Evolutionary conservation across 2,888 invertebrate species (phyloP).

Genomic region (Chrysina gloriosa): DNA sequence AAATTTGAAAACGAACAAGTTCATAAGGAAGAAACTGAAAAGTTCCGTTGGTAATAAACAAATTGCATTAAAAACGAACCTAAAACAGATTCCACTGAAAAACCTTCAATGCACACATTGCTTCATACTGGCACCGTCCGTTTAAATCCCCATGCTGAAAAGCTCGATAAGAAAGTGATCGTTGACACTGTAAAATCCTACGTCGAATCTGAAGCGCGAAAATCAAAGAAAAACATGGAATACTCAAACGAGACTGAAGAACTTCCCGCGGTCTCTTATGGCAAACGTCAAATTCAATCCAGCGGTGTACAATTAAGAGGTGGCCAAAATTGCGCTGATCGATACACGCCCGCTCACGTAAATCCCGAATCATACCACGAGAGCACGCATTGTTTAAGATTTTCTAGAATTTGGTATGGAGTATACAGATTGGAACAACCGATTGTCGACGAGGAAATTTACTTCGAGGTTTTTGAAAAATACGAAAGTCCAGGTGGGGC

Average conservation of each 20-base stretch:
- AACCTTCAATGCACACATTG: conserved; percentile 40
- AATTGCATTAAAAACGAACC: too few species aligned
- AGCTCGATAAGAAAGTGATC: neutral
- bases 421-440: conserved; percentile 69
- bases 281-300: conserved; percentile 43
- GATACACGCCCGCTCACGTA: conserved; percentile 59
- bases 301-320: conserved; percentile 62
- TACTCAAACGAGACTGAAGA: neutral
- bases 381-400: conserved; percentile 68
- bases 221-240: conserved; percentile 39
- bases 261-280: neutral
- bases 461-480: conserved; percentile 67
- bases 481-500: conserved; percentile 66
- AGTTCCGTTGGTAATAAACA: neutral
- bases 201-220: conserved; percentile 6
- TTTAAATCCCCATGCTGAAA: neutral
- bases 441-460: conserved; percentile 66
- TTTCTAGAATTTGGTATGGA: conserved; percentile 67
- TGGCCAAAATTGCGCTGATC: conserved; percentile 66
- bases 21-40: neutral
- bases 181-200: neutral
- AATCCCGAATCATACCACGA: conserved; percentile 64
- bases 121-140: neutral
- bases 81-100: conserved; percentile 1
- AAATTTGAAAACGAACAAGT: neutral